These are phyloP conservation scores for Sminthopsis crassicaudata DNA, from an alignment of 2,113 vertebrate species.

Conservation along the genomic window DNA sequence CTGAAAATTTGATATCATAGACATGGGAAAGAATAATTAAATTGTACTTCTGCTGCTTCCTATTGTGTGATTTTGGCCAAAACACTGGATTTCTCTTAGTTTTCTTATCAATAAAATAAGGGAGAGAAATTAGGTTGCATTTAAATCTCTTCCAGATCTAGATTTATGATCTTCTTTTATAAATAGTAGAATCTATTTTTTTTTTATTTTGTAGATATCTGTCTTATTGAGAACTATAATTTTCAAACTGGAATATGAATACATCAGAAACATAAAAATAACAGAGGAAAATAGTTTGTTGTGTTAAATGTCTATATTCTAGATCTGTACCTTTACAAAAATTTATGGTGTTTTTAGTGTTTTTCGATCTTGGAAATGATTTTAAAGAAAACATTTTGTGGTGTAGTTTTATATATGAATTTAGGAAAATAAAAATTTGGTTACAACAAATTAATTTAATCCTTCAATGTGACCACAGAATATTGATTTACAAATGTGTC, in stretches of 20 bases:
- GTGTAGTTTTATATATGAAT: background rate
- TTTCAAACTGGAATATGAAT: background rate
- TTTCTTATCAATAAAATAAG: background rate
- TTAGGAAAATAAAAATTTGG: background rate
- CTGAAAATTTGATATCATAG: background rate
- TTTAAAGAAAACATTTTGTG: conserved; percentile 26
- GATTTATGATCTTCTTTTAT: background rate
- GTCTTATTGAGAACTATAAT: background rate
- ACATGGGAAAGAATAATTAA: background rate
- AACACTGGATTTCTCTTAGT: background rate
- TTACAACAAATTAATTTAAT: background rate
- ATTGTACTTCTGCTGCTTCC: background rate
- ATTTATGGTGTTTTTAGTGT: background rate
- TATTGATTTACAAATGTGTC: background rate
- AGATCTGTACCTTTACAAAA: background rate
- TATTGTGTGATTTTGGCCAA: background rate
- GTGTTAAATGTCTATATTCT: background rate
- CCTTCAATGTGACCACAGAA: background rate
- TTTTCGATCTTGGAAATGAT: background rate
- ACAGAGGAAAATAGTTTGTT: background rate
- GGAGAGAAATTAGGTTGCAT: background rate
- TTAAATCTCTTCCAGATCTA: background rate
- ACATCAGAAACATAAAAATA: conserved; percentile 6
- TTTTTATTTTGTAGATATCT: background rate
- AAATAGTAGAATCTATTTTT: background rate